A percentile compares a stretch with the other conserved stretches of the same genome.
Evolutionary conservation across 2,888 invertebrate species (phyloP).

Genomic region (Linyphia triangularis): DNA sequence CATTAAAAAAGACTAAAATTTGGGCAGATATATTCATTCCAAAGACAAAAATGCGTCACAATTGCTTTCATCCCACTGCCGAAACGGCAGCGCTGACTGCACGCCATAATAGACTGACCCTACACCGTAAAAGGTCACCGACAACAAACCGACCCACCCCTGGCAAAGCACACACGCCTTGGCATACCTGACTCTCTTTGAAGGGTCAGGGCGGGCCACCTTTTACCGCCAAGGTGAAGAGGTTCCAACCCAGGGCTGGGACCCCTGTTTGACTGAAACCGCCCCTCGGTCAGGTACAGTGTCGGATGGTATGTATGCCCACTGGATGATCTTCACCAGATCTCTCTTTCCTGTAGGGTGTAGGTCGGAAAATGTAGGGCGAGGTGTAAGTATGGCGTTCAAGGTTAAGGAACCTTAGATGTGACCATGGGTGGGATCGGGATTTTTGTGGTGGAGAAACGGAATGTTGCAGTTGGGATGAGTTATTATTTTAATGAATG

Average conservation of each 20-base stretch:
- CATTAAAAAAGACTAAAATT: no score
- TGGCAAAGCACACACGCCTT: slow-evolving; percentile 52
- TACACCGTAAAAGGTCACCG: slow-evolving; percentile 51
- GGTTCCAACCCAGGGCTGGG: slow-evolving; percentile 72
- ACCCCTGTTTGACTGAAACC: slow-evolving; percentile 45
- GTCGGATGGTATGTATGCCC: slow-evolving; percentile 4
- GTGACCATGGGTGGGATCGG: slow-evolving; percentile 64
- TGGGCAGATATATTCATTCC: no score
- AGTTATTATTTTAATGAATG: no score
- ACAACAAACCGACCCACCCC: slow-evolving; percentile 52
- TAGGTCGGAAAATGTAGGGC: slow-evolving; percentile 65
- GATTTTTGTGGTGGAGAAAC: not conserved
- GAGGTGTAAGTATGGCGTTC: slow-evolving; percentile 56
- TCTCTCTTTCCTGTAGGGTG: slow-evolving; percentile 42
- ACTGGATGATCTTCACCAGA: slow-evolving; percentile 29
- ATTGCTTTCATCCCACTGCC: slow-evolving; percentile 17
- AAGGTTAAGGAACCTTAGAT: slow-evolving; percentile 62
- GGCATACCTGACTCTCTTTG: slow-evolving; percentile 58
- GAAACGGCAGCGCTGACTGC: slow-evolving; percentile 23
- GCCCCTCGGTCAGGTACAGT: slow-evolving; percentile 50
- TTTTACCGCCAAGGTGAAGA: slow-evolving; percentile 71
- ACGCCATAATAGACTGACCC: slow-evolving; percentile 65
- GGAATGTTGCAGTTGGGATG: no score
- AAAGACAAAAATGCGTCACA: no score
- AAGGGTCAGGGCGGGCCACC: slow-evolving; percentile 68